Evolutionary conservation across 2,888 invertebrate genomes (phyloP), one percentile per base, ranked within the genome.

Genomic region (Oligia fasciuncula): DNA sequence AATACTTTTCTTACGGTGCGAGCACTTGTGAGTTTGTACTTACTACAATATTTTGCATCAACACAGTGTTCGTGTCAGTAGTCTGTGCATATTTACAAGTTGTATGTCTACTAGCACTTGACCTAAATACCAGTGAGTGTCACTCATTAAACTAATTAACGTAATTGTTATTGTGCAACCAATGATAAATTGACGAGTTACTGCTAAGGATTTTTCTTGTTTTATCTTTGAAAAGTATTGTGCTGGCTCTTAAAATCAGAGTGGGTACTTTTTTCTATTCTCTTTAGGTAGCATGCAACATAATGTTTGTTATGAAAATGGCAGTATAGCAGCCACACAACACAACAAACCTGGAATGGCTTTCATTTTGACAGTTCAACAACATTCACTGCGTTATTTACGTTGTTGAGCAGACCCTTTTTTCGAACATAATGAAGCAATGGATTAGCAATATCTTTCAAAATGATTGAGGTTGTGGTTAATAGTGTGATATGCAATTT

Each of bases 71-170:
- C 19, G 9, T 51, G 60, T 51, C n/a, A 9, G 17, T 43, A 40
- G 3, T 35, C 46, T 40, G 29, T 66, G 57, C 14, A 49, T 60
- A 57, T n/a, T 65, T 49, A 70, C 71, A 40, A 80, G 49, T 57
- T n/a, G 29, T 80, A 49, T 46, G 46, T 62, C 46, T 63, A 35
- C 19, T 35, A 80, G 43, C 43, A 80, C 85, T 81, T 85, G 68
- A 85, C 72, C 80, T 80, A 72, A 80, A 72, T 80, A 68, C 43
- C 14, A 63, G 57, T 23, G 9, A 51, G 57, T 72, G 57, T 51
- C 70, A 66, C 40, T 84, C 49, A 35, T 43, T 49, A 46, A 67
- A 29, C 23, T 63, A 80, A 79, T 68, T 79, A 57, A 57, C 29
- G 43, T 49, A 23, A 46, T 81, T 23, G 80, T 29, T 51, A 40